These are phyloP conservation scores for Ormyrus labotus DNA, from an alignment of 2,888 invertebrate genomes.

Conservation along the genomic window DNA sequence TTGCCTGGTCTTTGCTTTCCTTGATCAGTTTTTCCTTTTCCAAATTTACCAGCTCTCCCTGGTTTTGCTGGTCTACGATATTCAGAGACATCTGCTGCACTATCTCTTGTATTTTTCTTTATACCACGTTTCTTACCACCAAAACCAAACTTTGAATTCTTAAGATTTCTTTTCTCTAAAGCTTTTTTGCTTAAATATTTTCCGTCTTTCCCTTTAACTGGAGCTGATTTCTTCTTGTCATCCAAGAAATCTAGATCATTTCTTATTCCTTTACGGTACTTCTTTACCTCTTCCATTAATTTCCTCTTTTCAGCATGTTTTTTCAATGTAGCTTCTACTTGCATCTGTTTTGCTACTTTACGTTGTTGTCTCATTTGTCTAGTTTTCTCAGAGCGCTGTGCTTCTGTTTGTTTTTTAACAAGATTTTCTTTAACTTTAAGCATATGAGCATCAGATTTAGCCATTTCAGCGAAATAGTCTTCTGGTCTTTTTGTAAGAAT, in stretches of 20 bases:
- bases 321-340: constrained; percentile 88
- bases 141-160: constrained; percentile 93
- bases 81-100: constrained; percentile 83
- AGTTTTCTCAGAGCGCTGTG: constrained; percentile 92
- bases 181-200: constrained; percentile 64
- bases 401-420: constrained; percentile 88
- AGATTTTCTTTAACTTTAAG: constrained; percentile 92
- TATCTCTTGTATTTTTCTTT: constrained; percentile 91
- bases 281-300: constrained; percentile 94
- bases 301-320: constrained; percentile 94
- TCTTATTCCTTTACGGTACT: constrained; percentile 90
- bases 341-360: constrained; percentile 94
- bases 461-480: constrained; percentile 99
- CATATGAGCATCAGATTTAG: constrained; percentile 98
- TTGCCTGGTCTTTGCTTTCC: constrained; percentile 56
- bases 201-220: constrained; percentile 64
- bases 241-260: constrained; percentile 89
- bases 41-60: constrained; percentile 58
- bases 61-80: constrained; percentile 72
- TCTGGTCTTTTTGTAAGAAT: constrained; percentile 91
- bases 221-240: constrained; percentile 76
- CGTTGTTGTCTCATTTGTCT: constrained; percentile 92
- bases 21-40: constrained; percentile 57
- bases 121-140: constrained; percentile 95
- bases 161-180: constrained; percentile 80